These are phyloP conservation scores for Diplosoma virens DNA, from an alignment of 23 tunicate genomes.

Conservation along the genomic window DNA sequence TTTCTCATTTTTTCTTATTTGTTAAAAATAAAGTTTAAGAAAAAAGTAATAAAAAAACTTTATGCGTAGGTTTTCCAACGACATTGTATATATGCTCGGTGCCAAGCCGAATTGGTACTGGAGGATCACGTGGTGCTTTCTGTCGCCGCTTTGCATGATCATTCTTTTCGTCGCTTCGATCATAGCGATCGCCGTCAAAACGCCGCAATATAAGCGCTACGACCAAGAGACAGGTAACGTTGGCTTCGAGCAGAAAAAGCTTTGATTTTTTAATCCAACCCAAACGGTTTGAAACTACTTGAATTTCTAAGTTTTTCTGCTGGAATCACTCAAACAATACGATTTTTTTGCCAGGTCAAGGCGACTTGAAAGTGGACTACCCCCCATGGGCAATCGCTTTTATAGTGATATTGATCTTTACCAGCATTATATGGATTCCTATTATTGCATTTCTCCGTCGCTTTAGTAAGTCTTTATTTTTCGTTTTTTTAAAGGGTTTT, in stretches of 20 bases:
- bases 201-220: constrained; percentile 78
- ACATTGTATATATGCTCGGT: constrained; percentile 69
- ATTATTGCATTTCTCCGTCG: constrained; percentile 67
- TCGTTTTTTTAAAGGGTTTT: no score
- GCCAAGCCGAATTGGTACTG: constrained; percentile 78
- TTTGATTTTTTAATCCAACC: no score
- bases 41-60: no score
- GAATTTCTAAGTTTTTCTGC: no score
- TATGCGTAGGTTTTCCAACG: constrained; percentile 66
- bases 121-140: constrained; percentile 69
- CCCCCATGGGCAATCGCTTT: constrained; percentile 74
- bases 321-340: no score
- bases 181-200: constrained; percentile 42
- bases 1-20: no score
- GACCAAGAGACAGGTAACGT: constrained; percentile 43
- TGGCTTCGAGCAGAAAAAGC: no score
- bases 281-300: no score
- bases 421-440: constrained; percentile 91
- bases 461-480: constrained; percentile 57
- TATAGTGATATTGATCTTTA: constrained; percentile 56
- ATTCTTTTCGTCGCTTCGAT: constrained; percentile 65
- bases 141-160: constrained; percentile 85
- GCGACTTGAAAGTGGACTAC: constrained; percentile 47
- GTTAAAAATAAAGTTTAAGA: no score
- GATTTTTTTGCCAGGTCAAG: constrained; percentile 38